Evolutionary conservation across 2,797 vertebrate genomes (phyloP).

Genomic region (Hemitrygon akajei): DNA sequence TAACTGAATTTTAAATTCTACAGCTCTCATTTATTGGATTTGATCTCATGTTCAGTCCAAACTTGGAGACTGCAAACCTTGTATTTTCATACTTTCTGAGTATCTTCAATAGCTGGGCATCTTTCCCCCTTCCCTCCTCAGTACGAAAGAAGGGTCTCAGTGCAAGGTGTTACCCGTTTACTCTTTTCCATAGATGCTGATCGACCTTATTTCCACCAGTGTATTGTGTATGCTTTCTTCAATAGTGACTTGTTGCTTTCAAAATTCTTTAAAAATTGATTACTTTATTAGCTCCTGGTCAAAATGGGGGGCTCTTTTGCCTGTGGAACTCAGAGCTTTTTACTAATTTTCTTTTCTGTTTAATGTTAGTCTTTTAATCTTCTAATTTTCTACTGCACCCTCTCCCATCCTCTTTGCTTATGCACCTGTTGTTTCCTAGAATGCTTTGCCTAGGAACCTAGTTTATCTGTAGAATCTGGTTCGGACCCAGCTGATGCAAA

Average conservation of each 20-base stretch:
- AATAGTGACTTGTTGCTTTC: neutral
- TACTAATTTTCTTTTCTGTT: slow-evolving; percentile 32
- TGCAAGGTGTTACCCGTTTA: too few relatives aligned
- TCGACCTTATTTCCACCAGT: too few relatives aligned
- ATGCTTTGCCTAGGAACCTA: slow-evolving; percentile 68
- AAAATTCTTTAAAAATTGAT: neutral
- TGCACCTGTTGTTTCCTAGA: slow-evolving; percentile 54
- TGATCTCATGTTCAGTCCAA: too few relatives aligned
- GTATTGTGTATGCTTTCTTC: neutral
- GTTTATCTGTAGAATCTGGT: slow-evolving; percentile 49
- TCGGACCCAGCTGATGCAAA: slow-evolving; percentile 69
- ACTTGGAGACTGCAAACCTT: too few relatives aligned
- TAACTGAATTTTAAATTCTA: too few relatives aligned
- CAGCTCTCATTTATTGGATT: too few relatives aligned
- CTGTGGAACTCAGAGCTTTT: neutral
- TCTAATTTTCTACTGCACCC: neutral
- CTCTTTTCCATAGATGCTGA: too few relatives aligned
- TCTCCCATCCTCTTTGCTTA: neutral
- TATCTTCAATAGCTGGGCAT: too few relatives aligned
- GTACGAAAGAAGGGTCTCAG: too few relatives aligned
- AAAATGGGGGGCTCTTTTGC: slow-evolving; percentile 1
- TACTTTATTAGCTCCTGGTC: neutral
- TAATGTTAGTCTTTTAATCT: neutral
- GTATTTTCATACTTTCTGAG: too few relatives aligned
- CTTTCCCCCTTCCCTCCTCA: too few relatives aligned